Base-by-base conservation (phyloP, 2,888 invertebrate species). In the Carcina quercana region DNA sequence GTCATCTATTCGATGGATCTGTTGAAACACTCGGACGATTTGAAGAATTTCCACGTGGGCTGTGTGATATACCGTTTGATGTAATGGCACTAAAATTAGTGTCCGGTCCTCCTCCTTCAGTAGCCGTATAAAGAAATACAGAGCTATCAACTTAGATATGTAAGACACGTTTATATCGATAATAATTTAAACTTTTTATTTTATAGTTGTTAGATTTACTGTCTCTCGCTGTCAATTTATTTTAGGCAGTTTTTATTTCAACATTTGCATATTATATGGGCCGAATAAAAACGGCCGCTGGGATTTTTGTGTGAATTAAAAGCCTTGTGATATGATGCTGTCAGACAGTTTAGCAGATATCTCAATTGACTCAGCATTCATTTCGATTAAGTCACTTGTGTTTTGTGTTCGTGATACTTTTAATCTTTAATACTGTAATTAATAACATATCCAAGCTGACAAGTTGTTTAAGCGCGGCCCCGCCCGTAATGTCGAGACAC, bases 131-230 rank as follows among this genome's bases (percentile, higher is more conserved):
- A 64, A 67, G 58, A 72, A 67, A 67, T 62, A 68, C 53, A 47
- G 45, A 54, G 55, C 65, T 59, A 68, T 73, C 51, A 59, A 58
- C 58, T 59, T 65, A 66, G 68, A 64, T 45, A 53, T 50, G 49
- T 56, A 57, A 64, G 67, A 70, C 68, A 72, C 55, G 56, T 73
- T 73, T 73, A 74, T 68, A 56, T 40, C 44, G 45, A 53, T 54
- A 62, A 62, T 74, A 74, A 62, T 59, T 74, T 55, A 64, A 53
- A 51, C 53, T 59, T 68, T 66, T 65, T 65, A 74, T 68, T 70
- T 63, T 67, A 64, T 59, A 51, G 56, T 56, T 50, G 41, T 50
- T 54, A 59, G 68, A 72, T 75, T 74, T 72, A 75, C 61, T 66
- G 52, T 63, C 47, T 48, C 47, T 46, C 46, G 43, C 39, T 48